These are phyloP conservation scores for Hirundo rustica DNA, from an alignment of 2,797 vertebrate genomes.

Conservation along the genomic window DNA sequence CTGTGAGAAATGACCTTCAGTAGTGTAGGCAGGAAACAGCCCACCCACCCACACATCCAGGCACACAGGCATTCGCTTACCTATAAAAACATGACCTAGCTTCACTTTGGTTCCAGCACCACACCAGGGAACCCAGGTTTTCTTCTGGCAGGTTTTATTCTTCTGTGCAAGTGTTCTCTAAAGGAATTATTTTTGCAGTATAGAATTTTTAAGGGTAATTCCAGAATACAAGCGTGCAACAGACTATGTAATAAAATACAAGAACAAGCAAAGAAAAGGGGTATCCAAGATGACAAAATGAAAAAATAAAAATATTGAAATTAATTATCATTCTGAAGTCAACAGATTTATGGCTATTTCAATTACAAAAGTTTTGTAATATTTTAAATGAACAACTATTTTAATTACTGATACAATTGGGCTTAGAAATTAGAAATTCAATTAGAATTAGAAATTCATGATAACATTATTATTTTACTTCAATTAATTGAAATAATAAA, in stretches of 20 bases:
- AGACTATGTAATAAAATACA: not conserved
- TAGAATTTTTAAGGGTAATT: not conserved
- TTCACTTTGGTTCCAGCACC: not conserved
- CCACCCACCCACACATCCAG: not conserved
- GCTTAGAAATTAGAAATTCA: too few species aligned
- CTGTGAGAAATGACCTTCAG: slow-evolving; percentile 4
- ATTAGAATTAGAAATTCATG: not conserved
- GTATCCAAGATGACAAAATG: not conserved
- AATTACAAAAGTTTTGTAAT: not conserved
- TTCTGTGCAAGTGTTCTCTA: not conserved
- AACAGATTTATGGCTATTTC: not conserved
- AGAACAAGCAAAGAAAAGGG: not conserved
- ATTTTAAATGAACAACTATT: not conserved
- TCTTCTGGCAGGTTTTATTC: not conserved
- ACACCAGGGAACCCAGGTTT: not conserved
- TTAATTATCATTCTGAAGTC: not conserved
- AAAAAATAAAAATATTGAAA: not conserved
- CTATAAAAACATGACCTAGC: not conserved
- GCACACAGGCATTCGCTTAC: not conserved
- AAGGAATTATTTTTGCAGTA: not conserved
- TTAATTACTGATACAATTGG: not conserved
- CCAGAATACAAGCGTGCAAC: not conserved
- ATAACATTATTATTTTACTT: not conserved
- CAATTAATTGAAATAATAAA: not conserved
- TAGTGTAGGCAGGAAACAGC: not conserved